Conservation (phyloP, 2,888 invertebrate genomes). For the Crocallis elinguaria region DNA sequence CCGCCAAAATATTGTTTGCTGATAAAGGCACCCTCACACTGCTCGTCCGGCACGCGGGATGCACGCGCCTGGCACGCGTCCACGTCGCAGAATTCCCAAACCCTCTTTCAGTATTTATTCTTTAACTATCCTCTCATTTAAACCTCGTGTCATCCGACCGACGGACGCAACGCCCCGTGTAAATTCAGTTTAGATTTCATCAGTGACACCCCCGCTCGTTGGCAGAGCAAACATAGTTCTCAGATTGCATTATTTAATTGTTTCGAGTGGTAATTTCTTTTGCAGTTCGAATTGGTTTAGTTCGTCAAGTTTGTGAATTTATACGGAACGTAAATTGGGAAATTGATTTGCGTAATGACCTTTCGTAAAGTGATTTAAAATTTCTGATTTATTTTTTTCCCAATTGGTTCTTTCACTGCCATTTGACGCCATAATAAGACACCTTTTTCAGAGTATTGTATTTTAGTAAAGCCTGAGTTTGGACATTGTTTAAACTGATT, state of each 20-base stretch:
- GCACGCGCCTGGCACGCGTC: constrained; percentile 59
- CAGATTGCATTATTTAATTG: constrained; percentile 80
- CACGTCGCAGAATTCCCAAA: constrained; percentile 46
- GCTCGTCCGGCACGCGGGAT: constrained; percentile 56
- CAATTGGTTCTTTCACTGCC: too few relatives aligned
- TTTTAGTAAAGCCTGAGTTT: too few relatives aligned
- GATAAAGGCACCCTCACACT: constrained; percentile 40
- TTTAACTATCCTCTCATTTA: constrained; percentile 76
- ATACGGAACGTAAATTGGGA: neutral
- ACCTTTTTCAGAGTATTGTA: too few relatives aligned
- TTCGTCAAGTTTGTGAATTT: constrained; percentile 17
- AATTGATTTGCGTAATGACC: constrained; percentile 12
- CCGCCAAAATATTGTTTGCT: constrained; percentile 59
- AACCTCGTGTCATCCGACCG: constrained; percentile 70
- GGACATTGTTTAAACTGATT: too few relatives aligned
- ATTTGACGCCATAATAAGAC: too few relatives aligned
- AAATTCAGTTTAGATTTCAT: constrained; percentile 80
- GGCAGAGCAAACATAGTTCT: constrained; percentile 71
- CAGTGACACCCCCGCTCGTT: constrained; percentile 54
- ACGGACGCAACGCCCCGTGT: constrained; percentile 60
- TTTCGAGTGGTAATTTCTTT: constrained; percentile 49
- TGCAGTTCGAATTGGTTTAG: constrained; percentile 18
- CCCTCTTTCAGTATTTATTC: constrained; percentile 73
- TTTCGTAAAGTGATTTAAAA: neutral
- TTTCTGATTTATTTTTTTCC: too few relatives aligned